Evolutionary conservation across 2,888 invertebrate genomes (phyloP).

Genomic region (Amphiduros pacificus): DNA sequence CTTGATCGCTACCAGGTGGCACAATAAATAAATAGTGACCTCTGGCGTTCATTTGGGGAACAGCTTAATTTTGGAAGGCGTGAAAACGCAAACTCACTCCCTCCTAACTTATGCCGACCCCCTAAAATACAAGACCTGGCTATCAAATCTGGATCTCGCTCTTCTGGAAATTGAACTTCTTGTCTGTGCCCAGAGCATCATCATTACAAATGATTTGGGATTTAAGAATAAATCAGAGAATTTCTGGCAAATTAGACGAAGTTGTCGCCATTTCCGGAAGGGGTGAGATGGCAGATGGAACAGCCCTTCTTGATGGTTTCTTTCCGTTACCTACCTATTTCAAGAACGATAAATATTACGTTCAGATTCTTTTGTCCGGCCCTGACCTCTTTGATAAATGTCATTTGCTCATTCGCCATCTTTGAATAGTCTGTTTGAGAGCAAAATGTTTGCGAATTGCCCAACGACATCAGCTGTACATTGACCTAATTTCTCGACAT

Average conservation of each 20-base stretch:
- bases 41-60: too few species aligned
- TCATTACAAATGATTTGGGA: background rate
- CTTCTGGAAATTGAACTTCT: background rate
- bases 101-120: too few species aligned
- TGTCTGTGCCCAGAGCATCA: background rate
- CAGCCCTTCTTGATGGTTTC: background rate
- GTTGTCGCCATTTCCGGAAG: background rate
- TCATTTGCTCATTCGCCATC: slow-evolving; percentile 12
- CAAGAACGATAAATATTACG: slow-evolving; percentile 89
- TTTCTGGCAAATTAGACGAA: background rate
- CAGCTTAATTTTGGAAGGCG: too few species aligned
- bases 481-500: too few species aligned
- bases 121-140: too few species aligned
- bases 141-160: background rate
- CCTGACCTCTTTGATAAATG: slow-evolving; percentile 80
- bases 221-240: background rate
- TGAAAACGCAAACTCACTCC: too few species aligned
- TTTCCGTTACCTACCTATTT: slow-evolving; percentile 72
- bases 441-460: too few species aligned
- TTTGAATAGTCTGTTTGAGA: too few species aligned
- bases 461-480: too few species aligned
- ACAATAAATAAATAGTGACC: too few species aligned
- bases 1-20: too few species aligned
- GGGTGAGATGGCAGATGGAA: background rate
- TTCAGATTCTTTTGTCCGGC: slow-evolving; percentile 90